Evolutionary conservation across 2,113 vertebrate species (phyloP).

Genomic region (Notothenia rossii): DNA sequence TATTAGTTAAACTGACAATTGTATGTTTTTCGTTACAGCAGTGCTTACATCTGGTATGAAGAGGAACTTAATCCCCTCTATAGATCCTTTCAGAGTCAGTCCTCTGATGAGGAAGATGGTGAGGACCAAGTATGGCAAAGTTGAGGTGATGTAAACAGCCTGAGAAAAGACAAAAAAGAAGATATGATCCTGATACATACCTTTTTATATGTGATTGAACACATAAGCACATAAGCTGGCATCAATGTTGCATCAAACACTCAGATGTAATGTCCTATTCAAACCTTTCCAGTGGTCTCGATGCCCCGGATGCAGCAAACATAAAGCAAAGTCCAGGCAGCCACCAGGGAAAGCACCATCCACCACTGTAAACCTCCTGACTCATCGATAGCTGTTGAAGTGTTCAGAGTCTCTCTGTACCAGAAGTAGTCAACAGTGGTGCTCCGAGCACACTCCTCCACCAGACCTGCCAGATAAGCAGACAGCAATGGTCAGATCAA

Average conservation of each 20-base stretch:
- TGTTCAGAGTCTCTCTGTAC: conserved; percentile 96
- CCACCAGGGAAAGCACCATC: conserved; percentile 88
- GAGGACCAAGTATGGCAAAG: conserved; percentile 93
- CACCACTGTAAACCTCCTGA: conserved; percentile 92
- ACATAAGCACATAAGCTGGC: background rate
- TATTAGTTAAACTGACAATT: background rate
- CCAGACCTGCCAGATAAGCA: conserved; percentile 74
- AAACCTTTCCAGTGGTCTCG: conserved; percentile 96
- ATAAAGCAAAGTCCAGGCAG: conserved; percentile 91
- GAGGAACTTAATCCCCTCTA: conserved; percentile 90
- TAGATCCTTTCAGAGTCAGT: conserved; percentile 92
- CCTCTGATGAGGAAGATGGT: conserved; percentile 96
- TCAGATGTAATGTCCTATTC: background rate
- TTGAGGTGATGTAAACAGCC: conserved; percentile 97
- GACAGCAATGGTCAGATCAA: background rate
- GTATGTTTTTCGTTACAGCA: background rate
- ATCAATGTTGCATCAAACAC: background rate
- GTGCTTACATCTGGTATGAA: conserved; percentile 95
- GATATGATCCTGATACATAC: background rate
- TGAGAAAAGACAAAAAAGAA: conserved; percentile 60
- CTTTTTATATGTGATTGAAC: background rate
- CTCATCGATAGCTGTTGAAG: conserved; percentile 83
- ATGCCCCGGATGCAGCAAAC: conserved; percentile 94
- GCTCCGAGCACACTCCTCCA: conserved; percentile 90
- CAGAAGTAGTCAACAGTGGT: conserved; percentile 95